A percentile compares a stretch with the other conserved stretches of the same genome.
phyloP scores from a whole-genome alignment of 1,140 invertebrate species.

The Drosophila pseudoobscura region DNA sequence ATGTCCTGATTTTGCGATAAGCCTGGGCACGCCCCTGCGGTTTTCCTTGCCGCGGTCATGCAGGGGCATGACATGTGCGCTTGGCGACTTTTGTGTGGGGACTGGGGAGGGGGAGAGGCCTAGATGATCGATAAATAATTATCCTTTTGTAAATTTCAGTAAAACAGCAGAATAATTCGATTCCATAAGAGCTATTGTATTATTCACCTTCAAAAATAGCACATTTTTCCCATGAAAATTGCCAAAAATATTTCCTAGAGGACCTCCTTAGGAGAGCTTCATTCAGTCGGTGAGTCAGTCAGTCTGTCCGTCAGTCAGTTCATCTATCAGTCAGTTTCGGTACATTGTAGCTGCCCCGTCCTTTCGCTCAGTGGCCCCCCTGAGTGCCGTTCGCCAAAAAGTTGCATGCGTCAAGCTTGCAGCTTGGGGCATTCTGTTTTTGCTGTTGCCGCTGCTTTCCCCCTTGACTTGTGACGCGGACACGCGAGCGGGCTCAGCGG shows the following conservation, averaged over 20 bases:
- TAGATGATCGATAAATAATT: too few species aligned
- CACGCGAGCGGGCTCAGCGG: constrained; percentile 51
- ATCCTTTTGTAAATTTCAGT: too few species aligned
- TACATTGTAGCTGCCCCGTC: constrained; percentile 31
- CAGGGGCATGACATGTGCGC: too few species aligned
- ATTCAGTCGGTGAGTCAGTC: constrained; percentile 20
- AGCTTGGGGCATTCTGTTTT: constrained; percentile 49
- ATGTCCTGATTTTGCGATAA: constrained; percentile 49
- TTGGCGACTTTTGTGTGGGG: too few species aligned
- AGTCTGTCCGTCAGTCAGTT: constrained; percentile 26
- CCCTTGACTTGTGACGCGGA: constrained; percentile 67
- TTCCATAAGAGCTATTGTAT: too few species aligned
- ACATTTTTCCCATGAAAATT: too few species aligned
- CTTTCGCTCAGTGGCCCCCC: constrained; percentile 29
- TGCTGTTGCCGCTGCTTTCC: constrained; percentile 38
- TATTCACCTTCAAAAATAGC: too few species aligned
- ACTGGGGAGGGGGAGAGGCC: too few species aligned
- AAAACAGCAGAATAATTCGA: too few species aligned
- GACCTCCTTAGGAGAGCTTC: too few species aligned
- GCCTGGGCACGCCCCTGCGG: constrained; percentile 2
- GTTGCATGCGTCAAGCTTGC: constrained; percentile 73
- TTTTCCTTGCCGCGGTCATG: too few species aligned
- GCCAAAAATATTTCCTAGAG: too few species aligned
- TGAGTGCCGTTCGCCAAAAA: constrained; percentile 56
- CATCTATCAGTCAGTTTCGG: constrained; percentile 21